These are phyloP conservation scores for Cloeon dipterum DNA, from an alignment of 2,888 invertebrate genomes.

Conservation along the genomic window DNA sequence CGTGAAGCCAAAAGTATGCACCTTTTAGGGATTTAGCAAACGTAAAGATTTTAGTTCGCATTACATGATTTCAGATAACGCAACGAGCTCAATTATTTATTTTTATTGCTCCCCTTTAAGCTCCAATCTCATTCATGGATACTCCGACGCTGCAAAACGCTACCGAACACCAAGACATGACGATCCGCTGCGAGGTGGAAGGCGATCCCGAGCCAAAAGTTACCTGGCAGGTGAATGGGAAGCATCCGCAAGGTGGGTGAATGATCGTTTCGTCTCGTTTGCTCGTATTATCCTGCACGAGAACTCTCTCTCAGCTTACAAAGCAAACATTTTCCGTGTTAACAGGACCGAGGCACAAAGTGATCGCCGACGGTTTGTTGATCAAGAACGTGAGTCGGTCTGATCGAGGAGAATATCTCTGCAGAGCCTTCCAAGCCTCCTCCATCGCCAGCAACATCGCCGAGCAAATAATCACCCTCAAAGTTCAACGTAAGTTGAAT, in stretches of 20 bases:
- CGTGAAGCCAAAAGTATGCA: too few species aligned
- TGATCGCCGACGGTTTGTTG: conserved; percentile 28
- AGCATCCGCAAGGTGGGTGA: conserved; percentile 3
- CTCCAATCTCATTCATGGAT: conserved; percentile 28
- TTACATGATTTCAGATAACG: too few species aligned
- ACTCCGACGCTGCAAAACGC: conserved; percentile 25
- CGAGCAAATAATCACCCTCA: conserved; percentile 27
- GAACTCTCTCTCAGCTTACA: too few species aligned
- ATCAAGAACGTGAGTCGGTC: conserved; percentile 27
- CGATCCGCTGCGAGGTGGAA: conserved; percentile 12
- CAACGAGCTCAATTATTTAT: not conserved
- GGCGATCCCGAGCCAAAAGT: conserved; percentile 18
- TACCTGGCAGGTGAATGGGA: conserved; percentile 22
- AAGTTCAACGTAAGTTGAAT: conserved; percentile 32
- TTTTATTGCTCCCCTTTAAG: conserved; percentile 16
- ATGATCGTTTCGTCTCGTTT: too few species aligned
- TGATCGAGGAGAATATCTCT: conserved; percentile 31
- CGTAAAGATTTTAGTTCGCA: too few species aligned
- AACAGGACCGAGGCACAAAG: conserved; percentile 18
- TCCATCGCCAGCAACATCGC: conserved; percentile 25
- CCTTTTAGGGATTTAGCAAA: too few species aligned
- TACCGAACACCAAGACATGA: conserved; percentile 23
- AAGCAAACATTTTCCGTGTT: not conserved
- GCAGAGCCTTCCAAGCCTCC: conserved; percentile 27
- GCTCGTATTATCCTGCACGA: too few species aligned